These are phyloP conservation scores for Ibidorhyncha struthersii DNA, from an alignment of 2,113 vertebrate genomes.

Conservation along the genomic window DNA sequence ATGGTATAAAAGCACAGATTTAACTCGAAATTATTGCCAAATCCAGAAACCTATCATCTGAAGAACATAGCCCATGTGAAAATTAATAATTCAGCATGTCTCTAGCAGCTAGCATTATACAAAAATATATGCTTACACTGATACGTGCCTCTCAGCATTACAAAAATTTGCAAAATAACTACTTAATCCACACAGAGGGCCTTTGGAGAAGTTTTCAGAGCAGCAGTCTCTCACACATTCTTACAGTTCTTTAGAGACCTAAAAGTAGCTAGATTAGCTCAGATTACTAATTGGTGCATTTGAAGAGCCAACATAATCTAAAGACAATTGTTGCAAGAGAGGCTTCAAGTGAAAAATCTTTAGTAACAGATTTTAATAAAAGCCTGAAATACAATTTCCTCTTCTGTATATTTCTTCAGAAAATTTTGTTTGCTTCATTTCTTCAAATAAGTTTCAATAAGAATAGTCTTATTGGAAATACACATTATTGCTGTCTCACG, in stretches of 20 bases:
- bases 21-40: slow-evolving; percentile 12
- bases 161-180: neutral
- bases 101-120: neutral
- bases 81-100: neutral
- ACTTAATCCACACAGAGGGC: neutral
- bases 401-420: neutral
- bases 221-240: neutral
- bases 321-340: neutral
- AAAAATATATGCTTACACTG: neutral
- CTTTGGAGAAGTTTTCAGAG: neutral
- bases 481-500: neutral
- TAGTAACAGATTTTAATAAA: neutral
- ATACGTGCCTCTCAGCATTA: neutral
- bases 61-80: neutral
- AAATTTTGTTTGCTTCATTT: neutral
- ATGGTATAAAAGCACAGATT: slow-evolving; percentile 31
- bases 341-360: neutral
- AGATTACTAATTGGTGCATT: neutral
- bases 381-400: neutral
- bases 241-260: neutral
- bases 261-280: neutral
- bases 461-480: neutral
- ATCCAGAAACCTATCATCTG: neutral
- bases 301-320: neutral
- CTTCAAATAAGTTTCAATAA: neutral